These are phyloP conservation scores for Spodoptera frugiperda DNA, from an alignment of 1,140 invertebrate species.

Conservation along the genomic window DNA sequence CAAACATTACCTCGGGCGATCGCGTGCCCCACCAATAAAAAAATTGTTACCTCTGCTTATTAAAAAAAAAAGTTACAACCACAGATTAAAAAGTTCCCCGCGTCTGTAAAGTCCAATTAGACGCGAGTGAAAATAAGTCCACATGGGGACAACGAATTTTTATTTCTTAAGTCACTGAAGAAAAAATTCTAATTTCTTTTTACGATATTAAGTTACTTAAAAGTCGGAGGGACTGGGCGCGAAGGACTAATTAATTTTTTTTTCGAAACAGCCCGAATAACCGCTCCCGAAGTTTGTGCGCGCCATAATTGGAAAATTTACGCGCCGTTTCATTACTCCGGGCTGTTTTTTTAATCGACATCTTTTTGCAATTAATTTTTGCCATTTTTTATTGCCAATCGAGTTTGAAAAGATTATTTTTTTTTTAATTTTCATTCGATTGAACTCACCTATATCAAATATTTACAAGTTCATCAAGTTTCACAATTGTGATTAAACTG, in stretches of 20 bases:
- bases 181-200: slow-evolving; percentile 72
- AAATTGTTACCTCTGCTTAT: slow-evolving; percentile 38
- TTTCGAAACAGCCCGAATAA: slow-evolving; percentile 61
- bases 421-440: slow-evolving; percentile 1
- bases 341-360: slow-evolving; percentile 66
- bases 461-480: not conserved
- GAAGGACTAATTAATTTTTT: slow-evolving; percentile 79
- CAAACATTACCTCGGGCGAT: slow-evolving; percentile 7
- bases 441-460: not conserved
- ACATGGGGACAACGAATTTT: slow-evolving; percentile 42
- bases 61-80: slow-evolving; percentile 39
- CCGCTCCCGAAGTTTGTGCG: slow-evolving; percentile 64
- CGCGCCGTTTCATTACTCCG: slow-evolving; percentile 67
- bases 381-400: slow-evolving; percentile 33
- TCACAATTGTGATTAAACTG: not conserved
- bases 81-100: slow-evolving; percentile 44
- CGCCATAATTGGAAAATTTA: slow-evolving; percentile 75
- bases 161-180: slow-evolving; percentile 50
- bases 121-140: slow-evolving; percentile 39
- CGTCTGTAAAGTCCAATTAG: slow-evolving; percentile 47
- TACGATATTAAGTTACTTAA: slow-evolving; percentile 68
- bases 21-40: slow-evolving; percentile 39
- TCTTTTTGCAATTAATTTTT: slow-evolving; percentile 52
- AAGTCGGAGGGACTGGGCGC: slow-evolving; percentile 67
- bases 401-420: slow-evolving; percentile 32